phyloP scores from a whole-genome alignment of 2,797 vertebrate genomes.

The Mus spretus region DNA sequence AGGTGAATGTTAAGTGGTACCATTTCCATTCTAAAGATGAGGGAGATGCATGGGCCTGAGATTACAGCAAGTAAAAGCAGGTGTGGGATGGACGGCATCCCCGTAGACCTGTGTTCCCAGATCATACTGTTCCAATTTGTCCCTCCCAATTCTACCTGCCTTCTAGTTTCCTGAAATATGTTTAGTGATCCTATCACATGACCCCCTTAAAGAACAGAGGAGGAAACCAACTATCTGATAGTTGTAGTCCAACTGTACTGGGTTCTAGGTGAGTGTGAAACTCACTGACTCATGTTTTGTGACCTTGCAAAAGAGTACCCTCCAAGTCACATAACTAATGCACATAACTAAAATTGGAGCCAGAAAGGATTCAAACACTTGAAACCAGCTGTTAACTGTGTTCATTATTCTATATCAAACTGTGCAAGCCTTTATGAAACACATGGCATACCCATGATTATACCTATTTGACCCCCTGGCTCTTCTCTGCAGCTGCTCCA shows the following conservation, averaged over 20 bases:
- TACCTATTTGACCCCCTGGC: neutral
- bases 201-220: neutral
- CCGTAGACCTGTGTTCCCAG: neutral
- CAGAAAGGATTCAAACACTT: neutral
- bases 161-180: slow-evolving; percentile 27
- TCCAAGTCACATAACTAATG: neutral
- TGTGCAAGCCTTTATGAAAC: slow-evolving; percentile 44
- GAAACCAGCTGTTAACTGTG: slow-evolving; percentile 50
- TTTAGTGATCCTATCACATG: neutral
- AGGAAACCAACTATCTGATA: neutral
- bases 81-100: neutral
- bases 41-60: neutral
- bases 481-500: slow-evolving; percentile 1
- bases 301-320: neutral
- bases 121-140: neutral
- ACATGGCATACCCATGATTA: neutral
- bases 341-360: neutral
- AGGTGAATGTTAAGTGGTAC: neutral
- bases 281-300: slow-evolving; percentile 51
- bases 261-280: neutral
- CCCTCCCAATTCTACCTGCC: neutral
- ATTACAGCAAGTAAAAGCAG: neutral
- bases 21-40: neutral
- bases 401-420: slow-evolving; percentile 9
- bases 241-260: neutral